These are phyloP conservation scores for Agriopis aurantiaria DNA, from an alignment of 2,888 invertebrate species.

Conservation along the genomic window DNA sequence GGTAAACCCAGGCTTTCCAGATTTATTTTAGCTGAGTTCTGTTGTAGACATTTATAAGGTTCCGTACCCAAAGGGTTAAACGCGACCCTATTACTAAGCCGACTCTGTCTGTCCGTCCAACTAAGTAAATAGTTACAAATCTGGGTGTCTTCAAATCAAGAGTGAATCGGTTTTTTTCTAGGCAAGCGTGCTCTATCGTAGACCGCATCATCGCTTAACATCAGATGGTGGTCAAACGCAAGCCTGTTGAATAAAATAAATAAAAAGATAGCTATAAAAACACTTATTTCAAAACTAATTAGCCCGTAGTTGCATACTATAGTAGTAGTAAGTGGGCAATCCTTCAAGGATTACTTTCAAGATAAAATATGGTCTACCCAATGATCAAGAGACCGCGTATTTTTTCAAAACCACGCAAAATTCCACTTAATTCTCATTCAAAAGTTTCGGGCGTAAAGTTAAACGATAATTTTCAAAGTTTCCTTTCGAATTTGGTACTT, in stretches of 20 bases:
- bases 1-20: neutral
- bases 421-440: conserved; percentile 59
- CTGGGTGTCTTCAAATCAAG: no score
- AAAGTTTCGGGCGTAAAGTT: conserved; percentile 60
- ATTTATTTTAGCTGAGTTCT: neutral
- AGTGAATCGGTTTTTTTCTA: no score
- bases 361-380: conserved; percentile 9
- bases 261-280: no score
- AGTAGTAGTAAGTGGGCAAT: no score
- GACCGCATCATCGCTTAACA: no score
- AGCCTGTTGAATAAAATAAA: no score
- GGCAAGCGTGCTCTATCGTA: no score
- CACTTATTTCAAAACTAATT: no score
- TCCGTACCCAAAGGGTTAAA: neutral
- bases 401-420: conserved; percentile 54
- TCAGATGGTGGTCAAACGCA: no score
- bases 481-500: conserved; percentile 52
- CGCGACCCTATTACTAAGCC: neutral
- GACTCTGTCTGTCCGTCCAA: no score
- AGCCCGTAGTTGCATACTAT: neutral
- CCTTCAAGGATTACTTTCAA: conserved; percentile 2
- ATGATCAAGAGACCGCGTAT: conserved; percentile 37
- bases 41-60: no score
- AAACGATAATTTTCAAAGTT: conserved; percentile 67
- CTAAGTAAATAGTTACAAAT: no score